phyloP scores from a whole-genome alignment of 2,888 invertebrate species.

The Strigamia transsilvanica region DNA sequence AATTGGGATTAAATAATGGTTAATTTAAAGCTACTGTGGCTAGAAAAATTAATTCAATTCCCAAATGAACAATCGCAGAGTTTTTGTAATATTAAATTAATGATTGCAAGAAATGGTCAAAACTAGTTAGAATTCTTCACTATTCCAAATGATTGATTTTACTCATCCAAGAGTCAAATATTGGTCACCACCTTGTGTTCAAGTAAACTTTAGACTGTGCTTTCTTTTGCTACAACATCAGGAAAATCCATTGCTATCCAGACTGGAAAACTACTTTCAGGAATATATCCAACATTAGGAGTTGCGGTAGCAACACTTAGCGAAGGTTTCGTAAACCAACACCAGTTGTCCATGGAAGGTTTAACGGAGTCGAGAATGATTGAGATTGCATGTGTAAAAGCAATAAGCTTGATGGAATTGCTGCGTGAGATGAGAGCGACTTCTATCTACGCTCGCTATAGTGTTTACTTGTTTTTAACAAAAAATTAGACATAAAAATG shows the following conservation, averaged over 20 bases:
- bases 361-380: background rate
- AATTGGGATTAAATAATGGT: background rate
- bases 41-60: background rate
- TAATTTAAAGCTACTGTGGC: background rate
- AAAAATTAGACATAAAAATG: background rate
- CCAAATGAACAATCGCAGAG: background rate
- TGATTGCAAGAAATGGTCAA: no score
- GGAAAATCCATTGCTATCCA: no score
- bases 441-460: background rate
- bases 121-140: no score
- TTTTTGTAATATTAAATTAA: background rate
- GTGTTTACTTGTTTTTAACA: background rate
- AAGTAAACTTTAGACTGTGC: no score
- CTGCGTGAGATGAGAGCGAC: background rate
- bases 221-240: no score
- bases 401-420: background rate
- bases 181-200: no score
- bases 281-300: no score
- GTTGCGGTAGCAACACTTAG: no score
- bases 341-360: no score
- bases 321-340: background rate
- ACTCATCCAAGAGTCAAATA: no score
- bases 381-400: background rate
- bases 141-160: no score
- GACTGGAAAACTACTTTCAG: no score